These are phyloP conservation scores for Mythimna pallens DNA, from an alignment of 2,888 invertebrate genomes.

Conservation along the genomic window DNA sequence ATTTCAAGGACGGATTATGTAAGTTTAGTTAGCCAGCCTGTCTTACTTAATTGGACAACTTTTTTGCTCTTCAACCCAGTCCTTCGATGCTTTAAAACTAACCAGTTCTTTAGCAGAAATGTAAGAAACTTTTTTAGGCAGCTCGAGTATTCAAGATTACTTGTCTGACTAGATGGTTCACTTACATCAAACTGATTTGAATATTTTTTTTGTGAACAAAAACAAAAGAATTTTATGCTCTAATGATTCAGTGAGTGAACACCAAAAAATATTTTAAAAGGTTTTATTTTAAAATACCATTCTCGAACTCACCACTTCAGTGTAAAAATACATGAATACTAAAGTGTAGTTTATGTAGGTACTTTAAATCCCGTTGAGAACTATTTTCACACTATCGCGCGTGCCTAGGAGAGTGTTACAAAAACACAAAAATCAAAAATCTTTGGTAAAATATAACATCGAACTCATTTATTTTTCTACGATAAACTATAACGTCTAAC, in stretches of 20 bases:
- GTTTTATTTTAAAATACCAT: constrained; percentile 60
- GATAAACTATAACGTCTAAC: constrained; percentile 20
- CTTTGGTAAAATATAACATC: constrained; percentile 32
- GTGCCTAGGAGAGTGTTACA: constrained; percentile 48
- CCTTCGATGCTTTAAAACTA: constrained; percentile 55
- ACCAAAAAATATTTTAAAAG: constrained; percentile 60
- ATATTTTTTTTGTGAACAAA: constrained; percentile 23
- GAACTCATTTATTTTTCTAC: constrained; percentile 21
- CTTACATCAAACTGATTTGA: constrained; percentile 24
- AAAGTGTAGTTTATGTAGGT: constrained; percentile 57
- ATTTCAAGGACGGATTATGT: constrained; percentile 56
- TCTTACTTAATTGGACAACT: constrained; percentile 65
- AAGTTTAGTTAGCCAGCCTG: constrained; percentile 52
- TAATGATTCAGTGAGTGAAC: constrained; percentile 37
- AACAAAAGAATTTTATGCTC: constrained; percentile 34
- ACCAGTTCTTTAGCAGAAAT: constrained; percentile 64
- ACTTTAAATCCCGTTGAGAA: constrained; percentile 61
- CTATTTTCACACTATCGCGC: constrained; percentile 56
- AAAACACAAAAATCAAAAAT: constrained; percentile 35
- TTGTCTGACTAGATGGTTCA: constrained; percentile 42
- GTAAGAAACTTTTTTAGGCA: constrained; percentile 53
- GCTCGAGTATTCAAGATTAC: constrained; percentile 34
- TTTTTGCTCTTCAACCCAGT: constrained; percentile 54
- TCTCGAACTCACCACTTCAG: constrained; percentile 46
- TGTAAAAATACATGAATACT: constrained; percentile 61